Conservation (phyloP, 1,140 invertebrate species). For the Paraescarpia echinospica region DNA sequence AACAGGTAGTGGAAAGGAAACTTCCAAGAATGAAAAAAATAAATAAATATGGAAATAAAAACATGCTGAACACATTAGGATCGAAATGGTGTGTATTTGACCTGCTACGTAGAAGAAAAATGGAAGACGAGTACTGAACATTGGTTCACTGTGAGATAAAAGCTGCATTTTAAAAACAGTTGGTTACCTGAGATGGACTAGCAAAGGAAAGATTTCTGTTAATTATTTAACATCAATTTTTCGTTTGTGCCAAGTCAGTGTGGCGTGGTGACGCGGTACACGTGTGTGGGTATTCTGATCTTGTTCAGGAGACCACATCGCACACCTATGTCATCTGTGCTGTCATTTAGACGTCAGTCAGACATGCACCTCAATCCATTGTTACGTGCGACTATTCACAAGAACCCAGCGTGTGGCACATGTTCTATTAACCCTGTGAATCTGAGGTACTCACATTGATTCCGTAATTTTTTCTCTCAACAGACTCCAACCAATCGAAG, state of each 20-base stretch:
- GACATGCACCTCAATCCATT: neutral
- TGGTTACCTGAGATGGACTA: neutral
- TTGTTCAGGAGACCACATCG: neutral
- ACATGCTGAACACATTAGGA: neutral
- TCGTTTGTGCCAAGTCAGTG: neutral
- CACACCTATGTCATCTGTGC: neutral
- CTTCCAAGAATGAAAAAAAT: neutral
- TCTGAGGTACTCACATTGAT: neutral
- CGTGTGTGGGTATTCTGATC: neutral
- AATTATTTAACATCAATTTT: neutral
- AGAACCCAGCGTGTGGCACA: neutral
- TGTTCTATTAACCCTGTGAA: neutral
- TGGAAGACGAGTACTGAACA: too few relatives aligned
- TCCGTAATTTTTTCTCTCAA: neutral
- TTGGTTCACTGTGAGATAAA: too few relatives aligned
- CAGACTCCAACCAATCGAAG: neutral
- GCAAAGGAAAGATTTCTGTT: neutral
- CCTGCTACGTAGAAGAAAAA: too few relatives aligned
- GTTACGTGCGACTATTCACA: neutral
- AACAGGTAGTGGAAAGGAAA: too few relatives aligned
- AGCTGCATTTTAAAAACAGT: neutral
- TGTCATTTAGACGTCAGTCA: neutral
- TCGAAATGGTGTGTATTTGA: neutral
- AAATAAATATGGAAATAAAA: neutral
- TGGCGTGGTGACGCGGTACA: neutral